Conservation (phyloP, 2,888 invertebrate genomes). For the Cephalotes varians region DNA sequence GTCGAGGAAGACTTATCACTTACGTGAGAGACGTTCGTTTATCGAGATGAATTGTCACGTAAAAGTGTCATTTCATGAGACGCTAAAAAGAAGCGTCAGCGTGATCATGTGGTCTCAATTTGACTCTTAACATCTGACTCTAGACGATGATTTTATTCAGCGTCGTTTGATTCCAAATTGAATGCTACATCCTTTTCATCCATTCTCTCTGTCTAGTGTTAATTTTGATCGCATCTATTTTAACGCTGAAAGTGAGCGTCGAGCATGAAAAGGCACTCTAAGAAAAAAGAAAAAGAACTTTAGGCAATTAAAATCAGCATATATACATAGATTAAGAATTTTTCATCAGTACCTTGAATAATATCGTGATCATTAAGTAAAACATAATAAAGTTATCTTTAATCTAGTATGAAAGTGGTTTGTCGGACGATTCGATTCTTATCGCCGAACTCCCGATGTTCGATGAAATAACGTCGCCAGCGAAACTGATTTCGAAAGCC, state of each 20-base stretch:
- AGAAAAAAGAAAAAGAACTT: background rate
- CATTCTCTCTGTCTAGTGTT: too few species aligned
- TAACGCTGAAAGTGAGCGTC: too few species aligned
- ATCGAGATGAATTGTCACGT: background rate
- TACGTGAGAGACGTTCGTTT: conserved; percentile 4
- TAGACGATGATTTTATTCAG: too few species aligned
- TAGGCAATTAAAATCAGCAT: background rate
- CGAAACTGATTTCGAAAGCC: conserved; percentile 74
- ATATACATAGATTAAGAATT: background rate
- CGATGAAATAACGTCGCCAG: conserved; percentile 57
- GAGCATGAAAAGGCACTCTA: too few species aligned
- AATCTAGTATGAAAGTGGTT: background rate
- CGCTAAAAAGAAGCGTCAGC: too few species aligned
- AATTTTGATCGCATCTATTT: too few species aligned
- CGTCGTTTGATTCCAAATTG: too few species aligned
- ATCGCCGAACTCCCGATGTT: conserved; percentile 33
- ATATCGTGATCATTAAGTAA: background rate
- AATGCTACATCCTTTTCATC: too few species aligned
- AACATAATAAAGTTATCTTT: background rate
- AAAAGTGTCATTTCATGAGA: too few species aligned
- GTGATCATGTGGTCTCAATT: too few species aligned
- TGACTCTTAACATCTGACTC: too few species aligned
- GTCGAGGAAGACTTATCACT: conserved; percentile 10
- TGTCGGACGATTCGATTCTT: conserved; percentile 6
- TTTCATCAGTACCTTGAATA: background rate